phyloP scores from a whole-genome alignment of 1,140 invertebrate genomes.

The Hylaeus anthracinus region DNA sequence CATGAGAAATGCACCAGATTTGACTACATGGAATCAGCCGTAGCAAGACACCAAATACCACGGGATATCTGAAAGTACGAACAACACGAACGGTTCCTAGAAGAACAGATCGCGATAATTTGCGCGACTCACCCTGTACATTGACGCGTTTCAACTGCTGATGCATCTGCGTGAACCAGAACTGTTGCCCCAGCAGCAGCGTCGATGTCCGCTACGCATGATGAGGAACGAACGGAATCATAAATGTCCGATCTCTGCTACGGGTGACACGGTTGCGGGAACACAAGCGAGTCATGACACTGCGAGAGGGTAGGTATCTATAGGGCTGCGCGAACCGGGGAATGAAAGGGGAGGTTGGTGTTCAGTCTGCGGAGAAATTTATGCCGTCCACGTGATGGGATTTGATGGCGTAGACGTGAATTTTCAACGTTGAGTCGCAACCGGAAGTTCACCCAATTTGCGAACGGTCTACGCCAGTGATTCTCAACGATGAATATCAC shows the following conservation, averaged over 20 bases:
- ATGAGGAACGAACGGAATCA: constrained; percentile 62
- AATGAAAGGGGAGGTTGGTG: constrained; percentile 30
- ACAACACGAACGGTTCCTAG: too few species aligned
- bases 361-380: constrained; percentile 50
- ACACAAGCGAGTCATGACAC: constrained; percentile 37
- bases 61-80: too few species aligned
- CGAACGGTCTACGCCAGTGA: constrained; percentile 10
- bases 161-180: neutral
- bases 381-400: constrained; percentile 55
- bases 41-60: too few species aligned
- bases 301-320: constrained; percentile 47
- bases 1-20: too few species aligned
- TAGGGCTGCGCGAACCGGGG: constrained; percentile 18
- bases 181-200: neutral
- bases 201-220: constrained; percentile 28
- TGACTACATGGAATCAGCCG: too few species aligned
- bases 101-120: too few species aligned
- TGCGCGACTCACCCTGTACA: neutral
- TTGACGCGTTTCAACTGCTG: too few species aligned
- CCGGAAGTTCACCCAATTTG: neutral
- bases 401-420: constrained; percentile 54
- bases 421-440: constrained; percentile 45
- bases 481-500: neutral
- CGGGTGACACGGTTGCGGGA: constrained; percentile 34
- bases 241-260: constrained; percentile 52